A percentile compares a stretch with the other conserved stretches of the same genome.
These are phyloP conservation scores for Nomada flava DNA, from an alignment of 2,888 invertebrate genomes.

Conservation along the genomic window DNA sequence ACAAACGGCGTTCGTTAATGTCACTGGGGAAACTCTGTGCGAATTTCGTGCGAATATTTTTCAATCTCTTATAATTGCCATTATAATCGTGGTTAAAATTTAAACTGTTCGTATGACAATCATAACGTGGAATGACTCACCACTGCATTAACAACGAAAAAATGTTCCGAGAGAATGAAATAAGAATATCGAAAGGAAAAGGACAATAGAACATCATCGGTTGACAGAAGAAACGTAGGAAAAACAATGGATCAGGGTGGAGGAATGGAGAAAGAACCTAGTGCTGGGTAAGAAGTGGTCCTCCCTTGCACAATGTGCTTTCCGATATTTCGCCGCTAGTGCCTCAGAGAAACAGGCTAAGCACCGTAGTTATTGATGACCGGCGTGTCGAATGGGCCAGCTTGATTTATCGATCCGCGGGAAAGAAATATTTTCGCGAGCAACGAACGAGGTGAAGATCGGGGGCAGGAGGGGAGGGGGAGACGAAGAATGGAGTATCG, in stretches of 20 bases:
- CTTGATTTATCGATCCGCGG: slow-evolving; percentile 67
- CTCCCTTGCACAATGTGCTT: slow-evolving; percentile 22
- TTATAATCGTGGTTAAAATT: too few species aligned
- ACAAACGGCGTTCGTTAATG: too few species aligned
- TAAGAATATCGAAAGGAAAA: too few species aligned
- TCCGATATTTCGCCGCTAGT: slow-evolving; percentile 61
- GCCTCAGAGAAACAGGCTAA: slow-evolving; percentile 63
- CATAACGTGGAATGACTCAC: too few species aligned
- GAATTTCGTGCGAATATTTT: too few species aligned
- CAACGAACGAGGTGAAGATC: slow-evolving; percentile 22
- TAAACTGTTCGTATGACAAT: too few species aligned
- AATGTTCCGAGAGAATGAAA: too few species aligned
- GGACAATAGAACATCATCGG: too few species aligned
- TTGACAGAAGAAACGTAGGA: too few species aligned
- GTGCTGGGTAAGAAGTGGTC: neutral
- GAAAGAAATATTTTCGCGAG: slow-evolving; percentile 66
- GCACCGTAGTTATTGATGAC: slow-evolving; percentile 68
- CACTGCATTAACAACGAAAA: too few species aligned
- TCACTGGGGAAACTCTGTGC: too few species aligned
- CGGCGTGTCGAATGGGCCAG: slow-evolving; percentile 60
- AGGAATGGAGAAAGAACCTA: slow-evolving; percentile 5
- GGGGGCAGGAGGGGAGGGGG: slow-evolving; percentile 16
- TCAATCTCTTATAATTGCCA: too few species aligned
- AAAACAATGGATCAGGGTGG: neutral
- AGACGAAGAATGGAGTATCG: slow-evolving; percentile 51